A percentile compares a stretch with the other conserved stretches of the same genome.
These are phyloP conservation scores for Riparia riparia DNA, from an alignment of 2,113 vertebrate genomes.

Conservation along the genomic window DNA sequence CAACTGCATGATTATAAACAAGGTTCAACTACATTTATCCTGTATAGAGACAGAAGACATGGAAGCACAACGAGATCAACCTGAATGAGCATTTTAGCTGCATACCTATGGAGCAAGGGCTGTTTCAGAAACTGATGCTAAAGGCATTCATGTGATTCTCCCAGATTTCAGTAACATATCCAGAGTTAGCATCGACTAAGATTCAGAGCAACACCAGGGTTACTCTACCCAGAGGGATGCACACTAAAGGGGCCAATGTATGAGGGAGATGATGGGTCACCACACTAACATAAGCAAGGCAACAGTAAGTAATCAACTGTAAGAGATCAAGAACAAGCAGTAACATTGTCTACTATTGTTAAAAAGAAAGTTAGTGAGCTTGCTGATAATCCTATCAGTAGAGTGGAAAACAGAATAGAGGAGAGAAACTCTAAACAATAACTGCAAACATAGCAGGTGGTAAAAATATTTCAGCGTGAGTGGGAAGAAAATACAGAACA, in stretches of 20 bases:
- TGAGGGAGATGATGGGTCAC: not conserved
- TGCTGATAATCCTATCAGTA: not conserved
- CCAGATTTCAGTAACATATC: not conserved
- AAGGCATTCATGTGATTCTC: rapidly evolving
- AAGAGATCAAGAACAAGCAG: not conserved
- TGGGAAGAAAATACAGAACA: not conserved
- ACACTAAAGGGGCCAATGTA: not conserved
- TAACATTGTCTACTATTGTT: not conserved
- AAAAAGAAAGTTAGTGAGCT: not conserved
- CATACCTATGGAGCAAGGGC: not conserved
- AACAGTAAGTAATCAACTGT: not conserved
- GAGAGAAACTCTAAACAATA: not conserved
- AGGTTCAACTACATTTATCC: not conserved
- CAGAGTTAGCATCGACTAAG: not conserved
- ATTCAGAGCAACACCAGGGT: not conserved
- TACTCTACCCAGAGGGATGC: not conserved
- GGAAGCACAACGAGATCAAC: not conserved
- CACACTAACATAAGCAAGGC: not conserved
- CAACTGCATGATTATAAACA: not conserved
- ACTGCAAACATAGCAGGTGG: not conserved
- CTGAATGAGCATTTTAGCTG: not conserved
- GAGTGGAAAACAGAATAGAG: not conserved
- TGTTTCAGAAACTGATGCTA: not conserved
- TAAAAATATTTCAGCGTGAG: not conserved
- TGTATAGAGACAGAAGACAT: not conserved